Conservation (phyloP, 2,113 vertebrate genomes). For the Eulemur macaco region DNA sequence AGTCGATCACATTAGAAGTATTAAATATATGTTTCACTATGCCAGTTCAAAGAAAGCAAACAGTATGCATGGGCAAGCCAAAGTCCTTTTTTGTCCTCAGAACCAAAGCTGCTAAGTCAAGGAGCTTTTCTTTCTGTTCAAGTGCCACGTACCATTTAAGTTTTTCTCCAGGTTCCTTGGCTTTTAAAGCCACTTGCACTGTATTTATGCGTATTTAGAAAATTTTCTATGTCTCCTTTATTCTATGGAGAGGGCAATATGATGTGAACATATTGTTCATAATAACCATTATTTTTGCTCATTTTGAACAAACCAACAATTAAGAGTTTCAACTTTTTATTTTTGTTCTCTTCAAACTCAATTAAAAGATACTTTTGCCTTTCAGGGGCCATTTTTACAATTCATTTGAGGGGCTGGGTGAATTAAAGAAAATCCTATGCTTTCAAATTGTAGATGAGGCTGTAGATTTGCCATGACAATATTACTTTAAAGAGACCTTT, state of each 20-base stretch:
- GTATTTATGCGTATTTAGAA: neutral
- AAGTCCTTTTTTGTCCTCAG: conserved; percentile 34
- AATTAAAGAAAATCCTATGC: neutral
- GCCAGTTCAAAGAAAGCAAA: conserved; percentile 25
- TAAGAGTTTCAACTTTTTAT: conserved; percentile 46
- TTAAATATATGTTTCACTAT: conserved; percentile 49
- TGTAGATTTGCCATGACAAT: neutral
- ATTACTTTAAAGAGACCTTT: conserved; percentile 28
- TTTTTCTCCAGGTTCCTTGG: conserved; percentile 30
- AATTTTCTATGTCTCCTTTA: neutral
- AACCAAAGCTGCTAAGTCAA: neutral
- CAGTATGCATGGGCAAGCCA: neutral
- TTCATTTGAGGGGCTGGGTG: conserved; percentile 14
- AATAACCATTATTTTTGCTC: conserved; percentile 49
- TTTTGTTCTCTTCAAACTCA: conserved; percentile 39
- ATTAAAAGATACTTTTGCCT: neutral
- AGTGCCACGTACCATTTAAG: conserved; percentile 9
- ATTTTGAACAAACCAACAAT: neutral
- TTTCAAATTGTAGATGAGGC: conserved; percentile 19
- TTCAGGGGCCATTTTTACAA: neutral
- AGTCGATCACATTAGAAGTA: conserved; percentile 29
- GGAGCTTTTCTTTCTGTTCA: conserved; percentile 22
- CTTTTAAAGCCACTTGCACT: conserved; percentile 41
- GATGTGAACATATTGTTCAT: neutral
- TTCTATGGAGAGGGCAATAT: neutral